Evolutionary conservation across 2,113 vertebrate genomes (phyloP), one percentile per base, ranked within the genome.

Genomic region (Brachypodius melanocephalos): DNA sequence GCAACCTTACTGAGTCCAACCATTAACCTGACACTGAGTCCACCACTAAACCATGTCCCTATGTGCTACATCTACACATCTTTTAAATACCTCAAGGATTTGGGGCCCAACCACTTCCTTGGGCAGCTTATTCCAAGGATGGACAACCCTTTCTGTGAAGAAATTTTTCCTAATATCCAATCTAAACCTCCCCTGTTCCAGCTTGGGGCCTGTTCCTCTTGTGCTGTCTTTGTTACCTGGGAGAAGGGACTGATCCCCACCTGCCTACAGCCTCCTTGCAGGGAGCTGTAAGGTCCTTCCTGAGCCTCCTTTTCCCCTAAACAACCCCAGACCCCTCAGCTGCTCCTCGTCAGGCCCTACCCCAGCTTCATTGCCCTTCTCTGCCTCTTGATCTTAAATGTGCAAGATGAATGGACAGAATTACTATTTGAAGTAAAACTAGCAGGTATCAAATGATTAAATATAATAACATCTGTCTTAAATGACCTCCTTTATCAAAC

Each of bases 141-240:
- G 31, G 38, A 40, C 29, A 52, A 40, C 9, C 2, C 9, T 34
- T 67, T 36, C 38, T 31, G 19, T 29, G 28, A 74, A 51, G 18
- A 38, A 51, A 7, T 40, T 40, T 67, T 25, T 48, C 9, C 29
- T 40, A 8, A 40, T 21, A 68, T 46, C 14, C n/a, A 52, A 26
- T 7, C 9, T 31, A 54, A 34, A 68, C 20, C 9, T 82, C 8
- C 9, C 6, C 4, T 42, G 9, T 54, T 75, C 9, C 46, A 46
- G 13, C 29, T 4, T 75, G 40, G 48, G 8, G 29, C 25, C 0
- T 0, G 67, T 82, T 54, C 34, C n/a, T n/a, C 19, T 20, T 34
- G 11, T 46, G 9, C n/a, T 75, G 38, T 13, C 25, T 14, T 17
- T 24, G 18, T 43, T 29, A 24, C n/a, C 10, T 45, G 36, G 18